Evolutionary conservation across 2,888 invertebrate genomes (phyloP), one percentile per base, ranked within the genome.

Genomic region (Chorisops tibialis): DNA sequence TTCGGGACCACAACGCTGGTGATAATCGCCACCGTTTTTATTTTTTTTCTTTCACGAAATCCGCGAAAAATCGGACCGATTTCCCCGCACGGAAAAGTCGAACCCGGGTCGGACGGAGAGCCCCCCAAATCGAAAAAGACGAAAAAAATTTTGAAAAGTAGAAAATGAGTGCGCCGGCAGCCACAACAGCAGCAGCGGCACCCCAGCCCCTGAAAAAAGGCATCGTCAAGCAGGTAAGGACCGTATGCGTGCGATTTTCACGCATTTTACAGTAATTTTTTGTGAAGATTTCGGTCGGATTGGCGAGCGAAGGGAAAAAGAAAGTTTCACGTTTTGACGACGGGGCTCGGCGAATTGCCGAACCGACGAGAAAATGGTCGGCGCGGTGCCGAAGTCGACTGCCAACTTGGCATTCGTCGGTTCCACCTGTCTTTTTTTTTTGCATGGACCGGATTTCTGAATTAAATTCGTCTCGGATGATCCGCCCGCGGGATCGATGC

Each of bases 211-310:
- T 69, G 66, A 69, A 73, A 49, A 73, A 70, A 66, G 77, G 77
- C 65, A 71, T 78, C 67, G 78, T 77, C 30, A 77, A 77, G 68
- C 78, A 77, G 72, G 77, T 77, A 72, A 74, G 74, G 69, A 16
- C 16, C 22, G 14, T n/a, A 12, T 41, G 37, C 12, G 7, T 41
- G 7, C 16, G 6, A n/a, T 41, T 41, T 16, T 41, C 41, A 41
- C 41, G 21, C 21, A 48, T 9, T 22, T 22, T 22, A 14, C 48
- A 48, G 48, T 5, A 11, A 19, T 35, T 50, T 30, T 58, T 39
- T 21, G 30, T 49, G 12, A 30, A 30, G 30, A 30, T 7, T 30
- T 30, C 30, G 30, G 9, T 30, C 30, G 30, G 3, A 2, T 30
- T 5, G 30, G 5, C 6, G 12, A 9, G 6, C 22, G 35, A 24